A percentile compares a stretch with the other conserved stretches of the same genome.
phyloP scores from a whole-genome alignment of 92 coral and sea anemone species.

The Epizoanthus stellaris region DNA sequence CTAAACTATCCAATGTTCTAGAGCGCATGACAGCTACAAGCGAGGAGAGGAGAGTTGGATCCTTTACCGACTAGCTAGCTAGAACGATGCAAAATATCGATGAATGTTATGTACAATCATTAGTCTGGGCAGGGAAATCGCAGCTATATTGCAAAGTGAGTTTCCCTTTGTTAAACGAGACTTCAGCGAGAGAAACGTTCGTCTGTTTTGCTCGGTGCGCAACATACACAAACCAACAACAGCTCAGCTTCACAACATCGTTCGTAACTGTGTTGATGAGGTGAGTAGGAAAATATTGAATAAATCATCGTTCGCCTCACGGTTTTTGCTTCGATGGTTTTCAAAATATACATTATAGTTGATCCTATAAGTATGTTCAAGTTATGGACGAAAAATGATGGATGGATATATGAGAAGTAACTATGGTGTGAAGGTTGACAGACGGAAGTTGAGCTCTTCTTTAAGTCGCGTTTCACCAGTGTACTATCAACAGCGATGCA shows the following conservation, averaged over 20 bases:
- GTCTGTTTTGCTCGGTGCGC: neutral
- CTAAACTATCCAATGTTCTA: no score
- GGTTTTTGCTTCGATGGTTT: no score
- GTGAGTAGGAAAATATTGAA: conserved; percentile 4
- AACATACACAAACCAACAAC: neutral
- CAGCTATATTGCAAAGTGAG: neutral
- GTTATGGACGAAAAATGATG: conserved; percentile 48
- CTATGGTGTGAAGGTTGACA: conserved; percentile 22
- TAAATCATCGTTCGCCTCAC: no score
- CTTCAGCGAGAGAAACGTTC: no score
- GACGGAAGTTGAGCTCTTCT: neutral
- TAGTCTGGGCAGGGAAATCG: neutral
- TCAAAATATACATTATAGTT: no score
- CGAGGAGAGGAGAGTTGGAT: no score
- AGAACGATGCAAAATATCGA: neutral
- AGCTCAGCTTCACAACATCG: neutral
- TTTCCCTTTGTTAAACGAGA: no score
- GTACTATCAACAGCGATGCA: conserved; percentile 37
- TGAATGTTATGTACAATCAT: neutral
- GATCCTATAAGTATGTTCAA: conserved; percentile 8
- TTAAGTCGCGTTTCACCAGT: conserved; percentile 43
- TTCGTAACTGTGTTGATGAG: conserved; percentile 18
- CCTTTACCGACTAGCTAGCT: no score
- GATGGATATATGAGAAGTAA: conserved; percentile 7
- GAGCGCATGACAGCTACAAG: no score